Evolutionary conservation across 2,113 vertebrate genomes (phyloP), one percentile per base, ranked within the genome.

Genomic region (Leptosomus discolor): DNA sequence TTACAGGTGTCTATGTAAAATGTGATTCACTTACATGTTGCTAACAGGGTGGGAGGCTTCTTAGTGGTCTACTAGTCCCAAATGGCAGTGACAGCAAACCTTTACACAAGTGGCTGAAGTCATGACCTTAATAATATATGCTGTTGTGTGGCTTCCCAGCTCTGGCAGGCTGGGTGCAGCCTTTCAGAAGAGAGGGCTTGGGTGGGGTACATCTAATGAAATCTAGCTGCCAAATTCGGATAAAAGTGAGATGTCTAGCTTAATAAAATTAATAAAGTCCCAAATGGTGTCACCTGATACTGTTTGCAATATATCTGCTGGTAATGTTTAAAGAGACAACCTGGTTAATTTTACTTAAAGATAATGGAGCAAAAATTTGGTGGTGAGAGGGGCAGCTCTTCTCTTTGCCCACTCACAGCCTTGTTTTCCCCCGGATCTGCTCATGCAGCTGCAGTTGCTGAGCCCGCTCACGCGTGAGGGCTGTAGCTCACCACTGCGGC

Each of bases 381-480:
- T 27, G 79, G 41, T 67, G 88, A 6, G 9, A 14, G 15, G 37
- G 30, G 32, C 39, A 61, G 34, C 15, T 43, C 53, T 24, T 29
- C 16, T 17, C 56, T 19, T 41, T 53, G 50, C 60, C 46, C 1
- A 0, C 46, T 56, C 6, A 2, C 32, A 45, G 37, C 53, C 63
- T 50, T 32, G 8, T 24, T 29, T 15, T 34, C 7, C 64, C 39
- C 45, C 3, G 2, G 22, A 2, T 16, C 11, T 26, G n/a, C 45
- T 34, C 0, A 0, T 20, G 50, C 45, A 17, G 65, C 60, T 29
- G 57, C 1, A 2, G 2, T 3, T 23, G 6, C 50, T 8, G 36
- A 64, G n/a, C 43, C 50, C 18, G 9, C 22, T 3, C 17, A 2
- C 6, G 0, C 0, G 0, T 1, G 11, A 7, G 29, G 57, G 39